Conservation (phyloP, 2,797 vertebrate genomes). For the Chelmon rostratus region DNA sequence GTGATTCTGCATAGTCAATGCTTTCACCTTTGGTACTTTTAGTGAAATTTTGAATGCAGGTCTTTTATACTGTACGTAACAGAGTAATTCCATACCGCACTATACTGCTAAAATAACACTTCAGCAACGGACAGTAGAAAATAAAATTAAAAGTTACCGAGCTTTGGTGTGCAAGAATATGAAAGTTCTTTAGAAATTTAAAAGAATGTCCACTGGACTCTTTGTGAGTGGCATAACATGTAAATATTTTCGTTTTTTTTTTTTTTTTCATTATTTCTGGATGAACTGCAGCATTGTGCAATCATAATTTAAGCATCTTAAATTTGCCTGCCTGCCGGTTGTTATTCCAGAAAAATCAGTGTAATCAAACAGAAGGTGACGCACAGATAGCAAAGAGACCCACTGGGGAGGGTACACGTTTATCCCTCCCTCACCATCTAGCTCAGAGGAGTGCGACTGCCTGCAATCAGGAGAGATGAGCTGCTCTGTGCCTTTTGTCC, state of each 20-base stretch:
- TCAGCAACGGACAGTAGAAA: neutral
- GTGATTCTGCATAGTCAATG: neutral
- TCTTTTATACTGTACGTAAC: too few relatives aligned
- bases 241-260: neutral
- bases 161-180: too few relatives aligned
- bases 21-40: neutral
- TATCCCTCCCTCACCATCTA: conserved; percentile 35
- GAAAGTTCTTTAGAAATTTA: too few relatives aligned
- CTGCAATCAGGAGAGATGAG: conserved; percentile 64
- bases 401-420: conserved; percentile 15
- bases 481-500: conserved; percentile 57
- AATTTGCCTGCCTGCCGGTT: neutral
- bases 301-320: neutral
- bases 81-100: neutral
- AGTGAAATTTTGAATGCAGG: too few relatives aligned
- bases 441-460: conserved; percentile 37
- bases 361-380: conserved; percentile 41
- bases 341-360: conserved; percentile 24
- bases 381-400: neutral
- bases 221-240: neutral
- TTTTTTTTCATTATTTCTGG: neutral
- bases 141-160: neutral
- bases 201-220: neutral
- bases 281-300: neutral
- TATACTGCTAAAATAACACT: neutral